Conservation (phyloP, 1,140 invertebrate genomes). For the Eriocheir sinensis region DNA sequence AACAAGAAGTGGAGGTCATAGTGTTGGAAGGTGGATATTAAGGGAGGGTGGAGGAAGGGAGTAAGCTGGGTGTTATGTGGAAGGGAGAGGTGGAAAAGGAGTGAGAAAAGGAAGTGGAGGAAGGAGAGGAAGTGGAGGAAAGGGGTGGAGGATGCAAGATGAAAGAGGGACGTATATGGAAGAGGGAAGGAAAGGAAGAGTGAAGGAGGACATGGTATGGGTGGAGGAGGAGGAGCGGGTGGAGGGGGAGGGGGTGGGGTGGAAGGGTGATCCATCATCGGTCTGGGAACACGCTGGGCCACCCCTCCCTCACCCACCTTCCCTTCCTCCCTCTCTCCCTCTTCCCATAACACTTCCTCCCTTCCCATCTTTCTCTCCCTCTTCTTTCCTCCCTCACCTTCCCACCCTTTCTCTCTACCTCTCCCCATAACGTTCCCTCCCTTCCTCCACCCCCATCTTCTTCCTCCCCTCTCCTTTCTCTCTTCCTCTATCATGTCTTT, state of each 20-base stretch:
- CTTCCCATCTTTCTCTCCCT: no score
- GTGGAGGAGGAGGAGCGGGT: neutral
- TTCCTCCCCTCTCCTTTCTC: no score
- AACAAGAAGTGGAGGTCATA: neutral
- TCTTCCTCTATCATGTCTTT: no score
- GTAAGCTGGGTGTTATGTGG: neutral
- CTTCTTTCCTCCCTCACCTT: no score
- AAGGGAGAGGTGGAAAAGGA: neutral
- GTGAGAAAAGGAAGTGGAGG: neutral
- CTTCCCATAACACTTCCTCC: no score
- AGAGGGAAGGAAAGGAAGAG: neutral
- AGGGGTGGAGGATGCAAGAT: neutral
- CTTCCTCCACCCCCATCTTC: no score
- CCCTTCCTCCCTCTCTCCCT: neutral
- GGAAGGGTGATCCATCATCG: conserved; percentile 12
- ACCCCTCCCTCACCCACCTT: neutral
- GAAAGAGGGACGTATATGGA: no score
- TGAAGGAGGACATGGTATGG: neutral
- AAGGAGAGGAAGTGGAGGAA: neutral
- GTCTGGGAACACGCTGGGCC: neutral
- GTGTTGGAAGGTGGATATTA: neutral
- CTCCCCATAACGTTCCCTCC: no score
- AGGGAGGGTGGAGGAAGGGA: neutral
- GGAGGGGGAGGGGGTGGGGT: neutral
- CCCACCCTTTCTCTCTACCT: no score